Evolutionary conservation across 92 coral and sea anemone genomes (phyloP), one percentile per base, ranked within the genome.

Genomic region (Heteractis magnifica): DNA sequence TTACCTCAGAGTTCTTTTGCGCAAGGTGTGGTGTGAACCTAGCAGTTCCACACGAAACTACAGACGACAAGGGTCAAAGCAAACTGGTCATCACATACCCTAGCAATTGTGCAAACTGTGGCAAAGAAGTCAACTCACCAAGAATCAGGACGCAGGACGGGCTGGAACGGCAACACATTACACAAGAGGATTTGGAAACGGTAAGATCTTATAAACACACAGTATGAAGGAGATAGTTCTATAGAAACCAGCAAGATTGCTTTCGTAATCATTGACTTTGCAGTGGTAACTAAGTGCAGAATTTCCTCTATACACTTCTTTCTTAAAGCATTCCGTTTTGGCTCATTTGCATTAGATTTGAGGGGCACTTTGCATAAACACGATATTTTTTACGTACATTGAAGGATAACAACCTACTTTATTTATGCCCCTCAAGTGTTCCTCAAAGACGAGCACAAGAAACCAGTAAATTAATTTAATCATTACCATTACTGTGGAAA

Each of bases 31-130:
- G 90, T 56, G 88, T 82, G 4, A 86, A 56, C 73, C 77, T 94
- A 34, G 93, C 90, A 23, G 87, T 87, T 76, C 58, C 89, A 56
- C 95, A 91, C 51, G 87, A 91, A 71, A 78, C 85, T 56, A 56
- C 76, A 59, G 90, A 89, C 59, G 75, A 50, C n/a, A 5, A 65
- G 4, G 76, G 78, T 34, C 71, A 15, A 14, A 78, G 10, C 41
- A 41, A 48, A 14, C 59, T 85, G 48, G 60, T 85, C 9, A 81
- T 85, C 73, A 85, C 82, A 55, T 85, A 85, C 72, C 88, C 88
- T 3, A 85, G 81, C 44, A 65, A 77, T 75, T 86, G 89, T 51
- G 89, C 81, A n/a, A 80, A 80, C 85, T 86, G 89, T 74, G 89
- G 89, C 34, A 86, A 73, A 80, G 79, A 60, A 6, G 88, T 78